A percentile compares a stretch with the other conserved stretches of the same genome.
Conservation (phyloP, 1,140 invertebrate genomes). For the Drosophila sturtevanti region DNA sequence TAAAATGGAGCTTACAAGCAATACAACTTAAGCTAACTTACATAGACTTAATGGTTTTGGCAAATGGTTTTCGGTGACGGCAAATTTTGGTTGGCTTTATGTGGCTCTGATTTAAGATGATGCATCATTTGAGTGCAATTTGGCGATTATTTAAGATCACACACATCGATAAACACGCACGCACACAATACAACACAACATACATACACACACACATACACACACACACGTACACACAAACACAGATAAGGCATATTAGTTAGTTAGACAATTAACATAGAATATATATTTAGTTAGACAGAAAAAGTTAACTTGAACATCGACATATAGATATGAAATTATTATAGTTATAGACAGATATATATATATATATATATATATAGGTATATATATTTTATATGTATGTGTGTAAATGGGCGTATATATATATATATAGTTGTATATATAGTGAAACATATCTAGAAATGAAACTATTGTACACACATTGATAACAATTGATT, state of each 20-base stretch:
- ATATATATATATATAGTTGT: conserved; percentile 43
- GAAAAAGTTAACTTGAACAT: conserved; percentile 19
- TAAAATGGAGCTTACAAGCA: conserved; percentile 46
- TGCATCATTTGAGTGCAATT: conserved; percentile 7
- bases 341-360: conserved; percentile 65
- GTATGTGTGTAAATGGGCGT: conserved; percentile 4
- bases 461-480: conserved; percentile 61
- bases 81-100: conserved; percentile 14
- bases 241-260: conserved; percentile 24
- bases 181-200: conserved; percentile 22
- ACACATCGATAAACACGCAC: conserved; percentile 37
- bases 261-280: conserved; percentile 50
- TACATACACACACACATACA: conserved; percentile 37
- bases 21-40: conserved; percentile 65
- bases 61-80: conserved; percentile 32
- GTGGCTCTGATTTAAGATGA: conserved; percentile 15
- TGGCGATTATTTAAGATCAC: conserved; percentile 14
- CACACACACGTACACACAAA: conserved; percentile 44
- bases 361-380: conserved; percentile 37
- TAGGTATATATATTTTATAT: conserved; percentile 39
- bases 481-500: conserved; percentile 71
- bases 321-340: conserved; percentile 44
- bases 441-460: conserved; percentile 67
- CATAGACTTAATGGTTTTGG: conserved; percentile 45
- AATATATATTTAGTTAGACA: conserved; percentile 23